These are phyloP conservation scores for Hemicrepidius hirtus DNA, from an alignment of 2,888 invertebrate genomes.

Conservation along the genomic window DNA sequence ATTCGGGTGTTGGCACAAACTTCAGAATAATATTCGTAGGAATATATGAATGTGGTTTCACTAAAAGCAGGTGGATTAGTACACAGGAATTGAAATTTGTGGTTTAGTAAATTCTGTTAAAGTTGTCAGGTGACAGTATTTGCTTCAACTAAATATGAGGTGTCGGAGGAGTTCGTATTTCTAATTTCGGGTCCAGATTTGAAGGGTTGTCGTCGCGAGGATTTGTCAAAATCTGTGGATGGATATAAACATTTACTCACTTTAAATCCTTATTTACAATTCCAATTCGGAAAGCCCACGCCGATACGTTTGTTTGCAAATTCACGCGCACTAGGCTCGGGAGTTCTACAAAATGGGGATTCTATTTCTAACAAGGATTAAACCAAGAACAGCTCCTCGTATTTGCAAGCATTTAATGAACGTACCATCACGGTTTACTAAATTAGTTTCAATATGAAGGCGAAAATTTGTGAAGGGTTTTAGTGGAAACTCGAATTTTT, in stretches of 20 bases:
- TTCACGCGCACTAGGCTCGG: not conserved
- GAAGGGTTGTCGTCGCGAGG: not conserved
- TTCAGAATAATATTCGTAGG: conserved; percentile 32
- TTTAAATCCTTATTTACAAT: conserved; percentile 29
- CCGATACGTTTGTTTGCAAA: conserved; percentile 19
- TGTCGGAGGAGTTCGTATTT: not conserved
- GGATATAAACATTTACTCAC: conserved; percentile 23
- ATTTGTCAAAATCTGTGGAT: conserved; percentile 6
- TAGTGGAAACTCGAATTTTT: too few species aligned
- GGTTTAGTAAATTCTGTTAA: conserved; percentile 5
- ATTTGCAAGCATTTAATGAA: not conserved
- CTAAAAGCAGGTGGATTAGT: conserved; percentile 35
- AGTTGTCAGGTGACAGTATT: not conserved
- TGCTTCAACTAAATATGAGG: not conserved
- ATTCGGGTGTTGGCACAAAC: conserved; percentile 19
- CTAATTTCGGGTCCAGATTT: conserved; percentile 12
- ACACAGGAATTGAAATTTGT: conserved; percentile 33
- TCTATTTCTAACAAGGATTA: conserved; percentile 8
- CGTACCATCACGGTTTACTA: not conserved
- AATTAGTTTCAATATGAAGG: not conserved
- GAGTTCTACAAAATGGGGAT: conserved; percentile 7
- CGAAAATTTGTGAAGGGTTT: not conserved
- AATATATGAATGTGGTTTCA: conserved; percentile 36
- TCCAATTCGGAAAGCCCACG: conserved; percentile 12
- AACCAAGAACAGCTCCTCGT: conserved; percentile 3